These are phyloP conservation scores for Hippopotamyrus pictus DNA, from an alignment of 2,797 vertebrate genomes.

Conservation along the genomic window DNA sequence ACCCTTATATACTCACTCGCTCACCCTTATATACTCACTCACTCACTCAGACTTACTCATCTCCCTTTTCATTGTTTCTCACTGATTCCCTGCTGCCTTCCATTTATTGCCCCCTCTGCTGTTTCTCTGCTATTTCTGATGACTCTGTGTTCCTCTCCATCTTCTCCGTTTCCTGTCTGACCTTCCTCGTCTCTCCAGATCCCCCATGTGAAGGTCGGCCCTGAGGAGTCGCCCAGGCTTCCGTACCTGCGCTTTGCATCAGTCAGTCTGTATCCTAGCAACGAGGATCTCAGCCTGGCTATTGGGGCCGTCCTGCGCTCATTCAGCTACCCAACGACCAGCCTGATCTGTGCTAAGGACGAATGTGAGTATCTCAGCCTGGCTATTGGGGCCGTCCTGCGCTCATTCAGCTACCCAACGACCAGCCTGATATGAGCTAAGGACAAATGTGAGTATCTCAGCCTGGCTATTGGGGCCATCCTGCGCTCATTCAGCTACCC, in stretches of 20 bases:
- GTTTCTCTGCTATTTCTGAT: neutral
- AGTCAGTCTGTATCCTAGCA: slow-evolving; percentile 82
- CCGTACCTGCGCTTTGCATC: slow-evolving; percentile 82
- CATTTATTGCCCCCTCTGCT: neutral
- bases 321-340: slow-evolving; percentile 74
- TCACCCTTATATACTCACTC: neutral
- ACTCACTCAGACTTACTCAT: neutral
- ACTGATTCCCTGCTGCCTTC: neutral
- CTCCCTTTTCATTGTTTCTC: neutral
- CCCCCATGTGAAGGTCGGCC: slow-evolving; percentile 72
- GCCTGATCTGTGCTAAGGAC: slow-evolving; percentile 86
- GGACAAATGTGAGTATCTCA: slow-evolving; percentile 46
- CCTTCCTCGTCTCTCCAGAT: slow-evolving; percentile 58
- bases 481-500: slow-evolving; percentile 73
- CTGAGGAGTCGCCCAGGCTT: slow-evolving; percentile 75
- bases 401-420: slow-evolving; percentile 71
- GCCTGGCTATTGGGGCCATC: slow-evolving; percentile 71
- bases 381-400: slow-evolving; percentile 73
- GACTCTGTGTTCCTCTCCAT: neutral
- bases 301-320: slow-evolving; percentile 75
- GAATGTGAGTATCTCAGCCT: slow-evolving; percentile 81
- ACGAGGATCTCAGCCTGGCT: slow-evolving; percentile 74
- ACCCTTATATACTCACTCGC: neutral
- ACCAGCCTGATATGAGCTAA: slow-evolving; percentile 86
- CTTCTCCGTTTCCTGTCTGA: neutral